phyloP scores from a whole-genome alignment of 2,113 vertebrate species.

The Cromileptes altivelis region DNA sequence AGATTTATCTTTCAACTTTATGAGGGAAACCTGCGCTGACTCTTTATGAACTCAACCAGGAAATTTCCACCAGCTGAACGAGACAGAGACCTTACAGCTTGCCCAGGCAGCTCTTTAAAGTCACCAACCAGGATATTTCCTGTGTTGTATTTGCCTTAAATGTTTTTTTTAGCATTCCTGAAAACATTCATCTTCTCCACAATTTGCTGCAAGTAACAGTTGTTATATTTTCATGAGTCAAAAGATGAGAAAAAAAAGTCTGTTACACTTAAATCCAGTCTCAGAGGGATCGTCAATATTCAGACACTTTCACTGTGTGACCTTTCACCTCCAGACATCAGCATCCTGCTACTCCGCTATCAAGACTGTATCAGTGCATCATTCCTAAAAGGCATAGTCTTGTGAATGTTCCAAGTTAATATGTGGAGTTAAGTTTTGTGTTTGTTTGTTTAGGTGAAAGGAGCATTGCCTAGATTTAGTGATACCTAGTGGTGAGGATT shows the following conservation, averaged over 20 bases:
- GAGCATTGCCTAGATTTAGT: no score
- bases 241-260: no score
- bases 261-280: neutral
- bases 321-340: neutral
- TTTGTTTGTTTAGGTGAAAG: no score
- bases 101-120: neutral
- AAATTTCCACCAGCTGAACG: slow-evolving; percentile 40
- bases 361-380: neutral
- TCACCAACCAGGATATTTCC: neutral
- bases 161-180: neutral
- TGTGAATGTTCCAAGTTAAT: neutral
- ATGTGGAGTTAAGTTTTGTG: neutral
- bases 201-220: neutral
- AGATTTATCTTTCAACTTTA: slow-evolving; percentile 15
- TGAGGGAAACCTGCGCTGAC: slow-evolving; percentile 32
- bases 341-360: neutral
- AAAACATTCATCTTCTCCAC: no score
- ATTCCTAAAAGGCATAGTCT: neutral
- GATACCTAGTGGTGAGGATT: no score
- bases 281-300: neutral
- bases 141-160: neutral
- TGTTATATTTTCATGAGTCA: neutral
- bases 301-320: neutral
- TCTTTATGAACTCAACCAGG: slow-evolving; percentile 27
- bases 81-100: neutral